A percentile compares a stretch with the other conserved stretches of the same genome.
Conservation (phyloP, 23 tunicate genomes). For the Trididemnum nubilum region DNA sequence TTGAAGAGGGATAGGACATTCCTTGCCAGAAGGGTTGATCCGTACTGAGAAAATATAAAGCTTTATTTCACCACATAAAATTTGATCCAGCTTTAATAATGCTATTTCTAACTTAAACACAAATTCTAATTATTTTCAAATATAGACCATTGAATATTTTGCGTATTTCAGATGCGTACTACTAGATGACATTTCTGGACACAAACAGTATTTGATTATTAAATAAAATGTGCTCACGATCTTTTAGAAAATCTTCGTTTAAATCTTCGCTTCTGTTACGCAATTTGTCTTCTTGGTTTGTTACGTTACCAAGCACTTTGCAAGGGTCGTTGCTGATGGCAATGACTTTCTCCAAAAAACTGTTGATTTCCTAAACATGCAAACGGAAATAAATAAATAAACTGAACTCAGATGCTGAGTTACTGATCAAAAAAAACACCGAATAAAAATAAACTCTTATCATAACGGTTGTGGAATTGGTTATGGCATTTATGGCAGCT, state of each 20-base stretch:
- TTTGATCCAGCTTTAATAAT: too few relatives aligned
- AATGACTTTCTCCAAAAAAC: constrained; percentile 45
- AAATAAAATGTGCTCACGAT: too few relatives aligned
- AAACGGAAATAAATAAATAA: neutral
- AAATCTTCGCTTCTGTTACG: constrained; percentile 38
- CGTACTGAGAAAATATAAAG: constrained; percentile 28
- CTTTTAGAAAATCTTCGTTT: constrained; percentile 68
- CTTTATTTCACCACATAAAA: too few relatives aligned
- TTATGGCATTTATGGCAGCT: too few relatives aligned
- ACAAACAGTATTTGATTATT: too few relatives aligned
- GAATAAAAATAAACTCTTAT: neutral
- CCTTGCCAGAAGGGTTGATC: constrained; percentile 63
- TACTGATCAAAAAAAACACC: neutral
- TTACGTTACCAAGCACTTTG: constrained; percentile 44
- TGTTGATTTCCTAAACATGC: constrained; percentile 40
- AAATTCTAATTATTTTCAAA: too few relatives aligned
- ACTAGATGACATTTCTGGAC: too few relatives aligned
- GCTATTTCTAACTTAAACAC: too few relatives aligned
- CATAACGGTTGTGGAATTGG: too few relatives aligned
- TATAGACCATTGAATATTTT: too few relatives aligned
- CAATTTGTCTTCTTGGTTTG: constrained; percentile 34
- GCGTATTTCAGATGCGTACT: too few relatives aligned
- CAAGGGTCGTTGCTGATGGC: constrained; percentile 41
- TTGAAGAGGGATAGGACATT: constrained; percentile 58
- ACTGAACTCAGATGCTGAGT: neutral